A percentile compares a stretch with the other conserved stretches of the same genome.
Evolutionary conservation across 1,140 invertebrate species (phyloP).

Genomic region (Hylyphantes graminicola): DNA sequence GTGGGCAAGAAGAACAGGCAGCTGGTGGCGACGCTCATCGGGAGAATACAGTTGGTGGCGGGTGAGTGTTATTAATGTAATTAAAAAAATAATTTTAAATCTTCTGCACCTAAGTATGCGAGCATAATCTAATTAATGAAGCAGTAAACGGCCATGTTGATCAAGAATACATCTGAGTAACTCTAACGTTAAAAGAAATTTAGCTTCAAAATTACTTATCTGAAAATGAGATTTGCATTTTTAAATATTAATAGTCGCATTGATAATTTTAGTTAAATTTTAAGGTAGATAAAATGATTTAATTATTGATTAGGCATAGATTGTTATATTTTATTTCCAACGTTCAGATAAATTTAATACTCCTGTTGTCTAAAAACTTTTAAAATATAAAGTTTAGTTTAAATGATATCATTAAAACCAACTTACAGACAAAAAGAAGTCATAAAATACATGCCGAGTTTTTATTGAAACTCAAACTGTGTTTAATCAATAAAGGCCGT

Average conservation of each 20-base stretch:
- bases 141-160: background rate
- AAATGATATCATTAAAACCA: too few species aligned
- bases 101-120: background rate
- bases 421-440: background rate
- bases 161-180: background rate
- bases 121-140: background rate
- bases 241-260: background rate
- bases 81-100: background rate
- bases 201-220: background rate
- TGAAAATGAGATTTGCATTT: background rate
- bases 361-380: background rate
- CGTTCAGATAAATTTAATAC: background rate
- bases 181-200: background rate
- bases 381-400: too few species aligned
- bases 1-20: constrained; percentile 49
- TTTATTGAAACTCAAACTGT: background rate
- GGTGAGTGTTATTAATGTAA: constrained; percentile 1
- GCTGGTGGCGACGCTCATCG: constrained; percentile 32
- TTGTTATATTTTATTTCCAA: too few species aligned
- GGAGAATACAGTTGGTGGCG: constrained; percentile 50
- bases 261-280: too few species aligned
- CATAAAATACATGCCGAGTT: background rate
- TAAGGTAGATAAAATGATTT: too few species aligned
- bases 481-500: background rate
- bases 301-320: too few species aligned